Evolutionary conservation across 2,888 invertebrate species (phyloP), one percentile per base, ranked within the genome.

Genomic region (Herminia tarsipennalis): DNA sequence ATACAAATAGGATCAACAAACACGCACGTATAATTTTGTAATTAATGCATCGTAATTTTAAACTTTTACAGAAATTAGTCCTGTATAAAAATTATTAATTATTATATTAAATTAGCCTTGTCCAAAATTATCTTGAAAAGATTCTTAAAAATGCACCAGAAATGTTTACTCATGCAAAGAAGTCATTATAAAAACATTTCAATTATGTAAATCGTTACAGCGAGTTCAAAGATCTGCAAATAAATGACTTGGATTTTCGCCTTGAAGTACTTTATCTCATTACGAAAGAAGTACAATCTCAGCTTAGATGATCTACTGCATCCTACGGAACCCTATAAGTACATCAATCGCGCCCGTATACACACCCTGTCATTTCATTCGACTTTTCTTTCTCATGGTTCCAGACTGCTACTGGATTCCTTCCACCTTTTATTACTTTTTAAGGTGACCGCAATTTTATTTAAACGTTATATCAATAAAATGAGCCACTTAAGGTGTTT

Each of bases 401-500:
- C 78, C 79, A 74, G 75, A 74, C 77, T 73, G 90, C 90, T 90
- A 88, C 90, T 86, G 90, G 72, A 88, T 87, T 86, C 84, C 82
- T 72, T 73, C 71, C 64, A 56, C 58, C 77, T 82, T 87, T 84
- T 83, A 78, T 77, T 76, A 58, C 68, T 78, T 81, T 81, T 76
- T 71, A 71, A 77, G 71, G 72, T 78, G 81, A 78, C 82, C 82
- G 78, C 80, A 86, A 82, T 86, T 83, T 85, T 72, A 77, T 80
- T 82, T 83, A 84, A 83, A 81, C 78, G 79, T 67, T 83, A 72
- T 81, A 85, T 83, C 80, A 82, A 82, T 81, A 78, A 76, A 78
- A 76, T 77, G 70, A 62, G 66, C 72, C 73, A 74, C 70, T 76
- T 76, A 64, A 47, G 41, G 49, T 43, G 27, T 55, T 63, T 51